phyloP scores from a whole-genome alignment of 2,797 vertebrate species.

The Enteromius viviparus region DNA sequence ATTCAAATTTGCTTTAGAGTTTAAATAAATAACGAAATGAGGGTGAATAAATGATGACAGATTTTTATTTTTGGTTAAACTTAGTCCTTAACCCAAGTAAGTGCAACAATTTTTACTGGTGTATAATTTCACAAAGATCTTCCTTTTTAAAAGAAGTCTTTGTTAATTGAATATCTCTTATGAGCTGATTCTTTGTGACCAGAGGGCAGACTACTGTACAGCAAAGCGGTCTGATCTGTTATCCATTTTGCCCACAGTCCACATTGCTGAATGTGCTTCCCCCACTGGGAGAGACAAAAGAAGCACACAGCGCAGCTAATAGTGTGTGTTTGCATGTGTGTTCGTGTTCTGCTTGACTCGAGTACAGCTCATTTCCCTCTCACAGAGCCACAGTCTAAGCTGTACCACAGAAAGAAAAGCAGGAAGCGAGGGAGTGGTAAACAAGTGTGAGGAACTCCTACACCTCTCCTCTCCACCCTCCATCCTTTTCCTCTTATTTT shows the following conservation, averaged over 20 bases:
- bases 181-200: neutral
- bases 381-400: constrained; percentile 30
- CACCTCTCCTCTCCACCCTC: constrained; percentile 45
- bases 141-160: neutral
- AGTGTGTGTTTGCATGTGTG: constrained; percentile 6
- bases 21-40: neutral
- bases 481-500: constrained; percentile 55
- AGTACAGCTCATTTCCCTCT: constrained; percentile 49
- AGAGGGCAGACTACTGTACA: constrained; percentile 4
- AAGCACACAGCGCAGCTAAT: constrained; percentile 28
- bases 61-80: neutral
- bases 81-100: neutral
- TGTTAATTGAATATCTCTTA: constrained; percentile 7
- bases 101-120: neutral
- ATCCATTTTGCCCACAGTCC: constrained; percentile 23
- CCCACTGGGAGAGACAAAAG: constrained; percentile 37
- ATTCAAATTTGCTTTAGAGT: neutral
- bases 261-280: constrained; percentile 32
- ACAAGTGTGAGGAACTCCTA: constrained; percentile 46
- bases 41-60: neutral
- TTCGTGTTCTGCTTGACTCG: constrained; percentile 25
- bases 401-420: constrained; percentile 42
- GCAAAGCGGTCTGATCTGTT: constrained; percentile 1
- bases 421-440: constrained; percentile 55
- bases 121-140: neutral